phyloP scores from a whole-genome alignment of 2,113 vertebrate species.

The Climacteris rufus region DNA sequence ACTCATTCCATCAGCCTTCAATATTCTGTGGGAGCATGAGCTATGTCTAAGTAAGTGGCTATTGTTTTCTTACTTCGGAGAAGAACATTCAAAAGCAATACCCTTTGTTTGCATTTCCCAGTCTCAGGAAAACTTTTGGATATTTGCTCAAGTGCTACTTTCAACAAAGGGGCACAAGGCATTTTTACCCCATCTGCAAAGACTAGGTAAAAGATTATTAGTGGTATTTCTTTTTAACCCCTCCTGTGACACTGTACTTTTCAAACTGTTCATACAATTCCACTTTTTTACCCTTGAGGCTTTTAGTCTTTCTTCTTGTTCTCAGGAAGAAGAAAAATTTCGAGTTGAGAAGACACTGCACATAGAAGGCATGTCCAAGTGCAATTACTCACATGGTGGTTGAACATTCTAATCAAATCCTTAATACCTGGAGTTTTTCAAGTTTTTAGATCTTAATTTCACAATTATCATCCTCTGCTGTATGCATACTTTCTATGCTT shows the following conservation, averaged over 20 bases:
- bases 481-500: background rate
- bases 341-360: background rate
- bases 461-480: background rate
- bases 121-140: background rate
- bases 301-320: background rate
- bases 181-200: background rate
- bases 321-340: background rate
- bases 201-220: too few species aligned
- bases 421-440: background rate
- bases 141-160: accelerated
- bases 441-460: conserved; percentile 38
- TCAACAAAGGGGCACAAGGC: background rate
- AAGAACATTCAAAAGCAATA: background rate
- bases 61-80: too few species aligned
- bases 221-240: background rate
- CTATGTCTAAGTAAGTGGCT: background rate
- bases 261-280: background rate
- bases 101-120: background rate
- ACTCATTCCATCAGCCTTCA: background rate
- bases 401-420: background rate
- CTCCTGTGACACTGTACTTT: background rate
- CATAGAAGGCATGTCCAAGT: background rate
- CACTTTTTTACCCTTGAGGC: background rate
- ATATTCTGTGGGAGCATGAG: background rate
- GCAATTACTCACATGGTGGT: background rate